Conservation (phyloP, 2,797 vertebrate species). For the Rhinatrema bivittatum region DNA sequence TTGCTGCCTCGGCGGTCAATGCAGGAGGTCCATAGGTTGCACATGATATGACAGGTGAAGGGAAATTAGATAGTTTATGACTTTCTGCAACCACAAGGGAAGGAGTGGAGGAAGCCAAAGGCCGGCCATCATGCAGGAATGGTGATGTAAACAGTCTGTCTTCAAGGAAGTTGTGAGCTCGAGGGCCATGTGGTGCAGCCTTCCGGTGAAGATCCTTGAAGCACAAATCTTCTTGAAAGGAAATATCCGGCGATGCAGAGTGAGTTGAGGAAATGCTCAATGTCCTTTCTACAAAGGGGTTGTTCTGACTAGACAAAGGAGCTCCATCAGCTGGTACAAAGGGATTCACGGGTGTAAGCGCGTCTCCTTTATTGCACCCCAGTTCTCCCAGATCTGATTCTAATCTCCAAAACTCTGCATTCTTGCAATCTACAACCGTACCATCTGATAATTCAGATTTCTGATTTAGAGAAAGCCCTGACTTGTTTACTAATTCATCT, state of each 20-base stretch:
- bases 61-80: constrained; percentile 37
- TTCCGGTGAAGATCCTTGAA: constrained; percentile 17
- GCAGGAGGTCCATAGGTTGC: constrained; percentile 35
- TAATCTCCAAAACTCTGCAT: constrained; percentile 38
- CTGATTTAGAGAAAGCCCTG: not conserved
- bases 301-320: constrained; percentile 24
- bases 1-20: constrained; percentile 17
- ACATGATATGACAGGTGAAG: constrained; percentile 41
- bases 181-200: constrained; percentile 31
- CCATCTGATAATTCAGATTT: not conserved
- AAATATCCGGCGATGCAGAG: constrained; percentile 18
- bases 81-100: constrained; percentile 50
- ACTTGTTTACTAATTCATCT: not conserved
- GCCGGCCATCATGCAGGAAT: constrained; percentile 45
- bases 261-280: constrained; percentile 2
- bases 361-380: not conserved
- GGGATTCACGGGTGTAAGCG: constrained; percentile 26
- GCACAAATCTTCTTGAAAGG: constrained; percentile 9
- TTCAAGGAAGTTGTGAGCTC: constrained; percentile 27
- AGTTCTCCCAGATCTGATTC: not conserved
- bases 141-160: constrained; percentile 18
- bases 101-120: constrained; percentile 65
- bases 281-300: constrained; percentile 33
- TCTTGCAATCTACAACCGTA: constrained; percentile 35
- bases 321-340: constrained; percentile 25